Base-by-base conservation (phyloP, 2,888 invertebrate species). In the Chymomyza procnemis region DNA sequence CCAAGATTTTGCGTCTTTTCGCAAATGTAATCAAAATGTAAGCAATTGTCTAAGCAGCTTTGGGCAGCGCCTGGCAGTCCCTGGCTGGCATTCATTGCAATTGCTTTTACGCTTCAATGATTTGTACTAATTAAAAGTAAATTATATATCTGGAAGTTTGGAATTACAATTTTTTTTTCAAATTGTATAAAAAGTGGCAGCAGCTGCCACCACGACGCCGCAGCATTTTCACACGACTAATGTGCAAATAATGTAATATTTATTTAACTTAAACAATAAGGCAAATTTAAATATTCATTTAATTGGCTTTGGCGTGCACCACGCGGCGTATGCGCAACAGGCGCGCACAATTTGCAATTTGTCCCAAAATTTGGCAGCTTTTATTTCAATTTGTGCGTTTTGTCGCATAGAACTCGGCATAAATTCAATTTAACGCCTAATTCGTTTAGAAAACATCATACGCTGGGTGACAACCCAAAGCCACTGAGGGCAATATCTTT, bases 281-380 rank as follows among this genome's bases (percentile, higher is more conserved):
- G 4, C 41, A 73, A 72, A 81, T 81, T 79, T 80, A 80, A 81
- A 81, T 81, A 85, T 85, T 70, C 82, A 85, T 85, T 76, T 82
- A 78, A 81, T 85, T 85, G 76, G 64, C 69, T 16, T 14, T 57
- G 50, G 6, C 12, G 34, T 12, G 55, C 50, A 47, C 63, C 50
- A 57, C 34, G 56, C n/a, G 69, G 68, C 68, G 73, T 63, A 73
- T 69, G 64, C 68, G 73, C 64, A 41, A 34, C 34, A 34, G 34
- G 34, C 34, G 34, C 34, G 9, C 34, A 34, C 34, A 34, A 41
- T 41, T 41, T 41, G 12, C 34, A 65, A 73, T 60, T 62, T 70
- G 50, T 8, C 19, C 19, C 69, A 64, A 59, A 64, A 54, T 69
- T 68, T 69, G 21, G 19, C 6, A 54, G 8, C 22, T 54, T 54